Evolutionary conservation across 1,140 invertebrate genomes (phyloP).

Genomic region (Pogonomyrmex barbatus): DNA sequence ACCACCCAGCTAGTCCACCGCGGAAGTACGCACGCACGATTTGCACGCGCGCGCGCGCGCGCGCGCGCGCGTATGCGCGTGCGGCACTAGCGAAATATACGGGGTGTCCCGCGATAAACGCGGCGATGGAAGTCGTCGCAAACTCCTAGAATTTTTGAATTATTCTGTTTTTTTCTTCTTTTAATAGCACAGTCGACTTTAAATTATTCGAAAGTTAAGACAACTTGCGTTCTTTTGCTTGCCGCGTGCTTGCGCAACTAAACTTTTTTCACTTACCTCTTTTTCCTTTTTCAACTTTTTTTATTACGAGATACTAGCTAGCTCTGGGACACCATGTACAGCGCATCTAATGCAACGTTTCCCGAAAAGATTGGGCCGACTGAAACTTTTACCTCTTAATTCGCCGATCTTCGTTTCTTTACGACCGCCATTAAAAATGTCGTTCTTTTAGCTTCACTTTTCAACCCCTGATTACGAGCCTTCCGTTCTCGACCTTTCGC

Average conservation of each 20-base stretch:
- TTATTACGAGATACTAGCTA: background rate
- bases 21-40: conserved; percentile 75
- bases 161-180: background rate
- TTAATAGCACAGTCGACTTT: no score
- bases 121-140: no score
- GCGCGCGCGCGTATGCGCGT: conserved; percentile 57
- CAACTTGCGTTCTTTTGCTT: background rate
- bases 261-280: background rate
- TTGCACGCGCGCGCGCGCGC: conserved; percentile 61
- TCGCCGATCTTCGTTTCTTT: conserved; percentile 38
- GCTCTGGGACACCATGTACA: background rate
- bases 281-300: background rate
- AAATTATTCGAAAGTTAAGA: no score
- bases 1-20: conserved; percentile 72
- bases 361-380: conserved; percentile 7
- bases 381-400: conserved; percentile 16
- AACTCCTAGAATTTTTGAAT: background rate
- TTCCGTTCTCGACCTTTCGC: conserved; percentile 27
- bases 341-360: conserved; percentile 7
- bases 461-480: conserved; percentile 44
- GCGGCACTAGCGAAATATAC: conserved; percentile 52
- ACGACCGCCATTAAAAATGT: conserved; percentile 41
- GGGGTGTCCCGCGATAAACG: conserved; percentile 49
- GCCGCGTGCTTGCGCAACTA: no score
- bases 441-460: conserved; percentile 32